Base-by-base conservation (phyloP, 2,888 invertebrate genomes). In the Lamellibrachia columna region DNA sequence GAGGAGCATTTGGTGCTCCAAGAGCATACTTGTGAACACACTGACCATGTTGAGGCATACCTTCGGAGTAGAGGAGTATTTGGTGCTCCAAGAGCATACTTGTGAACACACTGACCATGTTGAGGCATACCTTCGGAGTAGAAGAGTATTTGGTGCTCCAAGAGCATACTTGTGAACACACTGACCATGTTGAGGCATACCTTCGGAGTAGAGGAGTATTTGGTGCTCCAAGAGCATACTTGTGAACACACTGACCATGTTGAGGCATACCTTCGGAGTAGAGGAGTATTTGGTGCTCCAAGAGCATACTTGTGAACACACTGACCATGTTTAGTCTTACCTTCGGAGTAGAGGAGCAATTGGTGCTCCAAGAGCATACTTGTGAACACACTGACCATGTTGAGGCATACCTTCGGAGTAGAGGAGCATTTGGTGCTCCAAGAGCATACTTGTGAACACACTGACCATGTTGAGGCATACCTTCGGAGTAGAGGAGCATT, bases 31-130 rank as follows among this genome's bases (percentile, higher is more conserved):
- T 90, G 99, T 98, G 96, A 99, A 98, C 92, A 99, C 97, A 96
- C 98, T 98, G 94, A 99, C 97, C 92, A 99, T 98, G 96, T 98
- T 98, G 95, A 55, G 55, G 92, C 95, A 96, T 97, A 98, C 98
- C 98, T 97, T 98, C 98, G 94, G 99, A 99, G 96, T 98, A 98
- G 53, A 99, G 97, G 90, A 99, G 97, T 93, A 99, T 98, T 97
- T 99, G 99, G 97, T 99, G 99, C 97, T 99, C 99, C 58, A 99
- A 97, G 53, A 99, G 97, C 92, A 99, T 98, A 97, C 99, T 99
- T 90, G 99, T 98, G 96, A 99, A 98, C 92, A 99, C 97, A 96
- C 98, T 98, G 94, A 99, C 97, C 92, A 99, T 98, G 96, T 98
- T 92, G 6, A 91, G 90, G 92, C 95, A 96, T 97, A 98, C 98